Conservation (phyloP, 2,113 vertebrate species). For the Scalopus aquaticus region DNA sequence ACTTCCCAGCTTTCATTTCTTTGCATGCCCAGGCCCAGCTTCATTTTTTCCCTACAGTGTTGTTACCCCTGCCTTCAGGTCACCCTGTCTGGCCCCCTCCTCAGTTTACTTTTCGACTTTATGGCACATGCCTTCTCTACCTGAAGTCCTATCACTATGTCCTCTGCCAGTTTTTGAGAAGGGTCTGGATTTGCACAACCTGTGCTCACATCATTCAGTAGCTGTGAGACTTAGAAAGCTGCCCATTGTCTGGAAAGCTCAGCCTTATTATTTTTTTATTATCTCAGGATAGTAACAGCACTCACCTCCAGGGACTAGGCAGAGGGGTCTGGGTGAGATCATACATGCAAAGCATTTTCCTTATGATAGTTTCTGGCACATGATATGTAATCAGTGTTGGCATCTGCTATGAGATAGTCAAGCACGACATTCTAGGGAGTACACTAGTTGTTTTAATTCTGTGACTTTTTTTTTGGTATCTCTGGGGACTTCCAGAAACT, state of each 20-base stretch:
- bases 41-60: neutral
- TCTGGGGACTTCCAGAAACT: neutral
- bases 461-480: neutral
- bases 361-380: neutral
- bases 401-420: neutral
- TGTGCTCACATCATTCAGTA: neutral
- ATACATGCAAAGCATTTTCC: neutral
- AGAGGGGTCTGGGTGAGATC: neutral
- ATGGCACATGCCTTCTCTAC: neutral
- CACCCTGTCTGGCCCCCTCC: no score
- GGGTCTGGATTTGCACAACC: neutral
- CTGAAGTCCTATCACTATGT: neutral
- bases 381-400: neutral
- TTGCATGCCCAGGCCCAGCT: neutral
- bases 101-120: no score
- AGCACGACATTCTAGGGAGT: neutral
- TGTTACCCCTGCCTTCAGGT: neutral
- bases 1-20: neutral
- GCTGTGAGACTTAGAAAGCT: neutral
- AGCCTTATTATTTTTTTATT: neutral
- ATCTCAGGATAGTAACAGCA: neutral
- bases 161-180: neutral
- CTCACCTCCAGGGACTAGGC: neutral
- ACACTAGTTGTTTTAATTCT: neutral
- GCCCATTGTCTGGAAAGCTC: neutral